A percentile compares a stretch with the other conserved stretches of the same genome.
Conservation (phyloP, 2,888 invertebrate species). For the Cantharis nigra region DNA sequence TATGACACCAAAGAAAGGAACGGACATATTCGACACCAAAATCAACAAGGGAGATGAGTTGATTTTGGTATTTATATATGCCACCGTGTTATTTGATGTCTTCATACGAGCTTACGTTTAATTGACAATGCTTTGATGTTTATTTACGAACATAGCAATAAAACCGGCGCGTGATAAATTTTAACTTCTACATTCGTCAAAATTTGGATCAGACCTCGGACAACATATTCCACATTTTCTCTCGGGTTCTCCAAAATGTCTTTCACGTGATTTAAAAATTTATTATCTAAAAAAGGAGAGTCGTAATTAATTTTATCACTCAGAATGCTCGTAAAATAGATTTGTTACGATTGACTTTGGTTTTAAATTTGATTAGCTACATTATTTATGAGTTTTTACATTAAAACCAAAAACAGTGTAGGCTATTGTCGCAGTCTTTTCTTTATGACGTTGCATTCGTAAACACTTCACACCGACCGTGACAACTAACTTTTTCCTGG, state of each 20-base stretch:
- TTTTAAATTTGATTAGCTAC: neutral
- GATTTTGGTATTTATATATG: conserved; percentile 19
- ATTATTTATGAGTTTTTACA: neutral
- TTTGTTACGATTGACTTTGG: neutral
- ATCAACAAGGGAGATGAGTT: conserved; percentile 14
- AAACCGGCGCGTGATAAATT: neutral
- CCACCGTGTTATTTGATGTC: conserved; percentile 18
- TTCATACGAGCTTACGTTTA: conserved; percentile 11
- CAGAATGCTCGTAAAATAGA: neutral
- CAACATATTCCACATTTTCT: neutral
- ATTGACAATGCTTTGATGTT: neutral
- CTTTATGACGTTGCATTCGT: neutral
- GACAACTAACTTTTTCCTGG: neutral
- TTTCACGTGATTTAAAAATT: neutral
- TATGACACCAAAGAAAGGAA: conserved; percentile 2
- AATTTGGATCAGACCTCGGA: neutral
- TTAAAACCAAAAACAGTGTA: neutral
- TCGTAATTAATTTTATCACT: neutral
- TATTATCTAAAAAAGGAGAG: neutral
- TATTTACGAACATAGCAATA: neutral
- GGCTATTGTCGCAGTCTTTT: neutral
- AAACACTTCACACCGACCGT: neutral
- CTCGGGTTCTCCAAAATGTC: neutral
- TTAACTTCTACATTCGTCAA: neutral
- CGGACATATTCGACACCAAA: conserved; percentile 4